Base-by-base conservation (phyloP, 2,113 vertebrate species). In the Phylloscopus whistleri region DNA sequence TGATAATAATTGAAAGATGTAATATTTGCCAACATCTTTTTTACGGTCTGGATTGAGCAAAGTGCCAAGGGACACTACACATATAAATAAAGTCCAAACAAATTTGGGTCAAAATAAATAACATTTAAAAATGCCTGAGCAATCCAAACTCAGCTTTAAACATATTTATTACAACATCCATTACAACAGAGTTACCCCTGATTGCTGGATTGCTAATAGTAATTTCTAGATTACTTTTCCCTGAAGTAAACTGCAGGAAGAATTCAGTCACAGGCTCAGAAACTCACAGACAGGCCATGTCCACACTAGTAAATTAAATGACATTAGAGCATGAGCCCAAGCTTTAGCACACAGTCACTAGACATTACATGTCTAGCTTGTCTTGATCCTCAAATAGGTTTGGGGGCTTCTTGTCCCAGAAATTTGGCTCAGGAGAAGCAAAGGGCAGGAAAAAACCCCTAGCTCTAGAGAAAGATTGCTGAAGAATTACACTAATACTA, bases 401-500 rank as follows among this genome's bases (percentile, higher is more conserved):
- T 62, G 39, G n/a, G 2, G 3, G 15, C 33, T 88, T 73, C 82
- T 81, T 89, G 89, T 95, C 93, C 80, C 60, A 86, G 90, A 95
- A 82, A 93, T 90, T 91, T 96, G 93, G 84, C 95, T 93, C 41
- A 60, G 89, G 53, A 97, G 94, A 94, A 94, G 52, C 46, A 86
- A 82, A 97, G 92, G 66, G 82, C 77, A 94, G 66, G 77, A 93
- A 49, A 96, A 77, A 52, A 37, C 0, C 1, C 76, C 91, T 66
- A 94, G 75, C 80, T 87, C 72, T 69, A 64, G 82, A 95, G 90
- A 95, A 95, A 94, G 95, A 96, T 67, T 97, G 75, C 56, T 93
- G 74, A 96, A 96, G 95, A 97, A 96, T 96, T 96, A 92, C 94
- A 95, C 96, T 97, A 95, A 96, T 97, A 97, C 97, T 97, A 97